Evolutionary conservation across 2,888 invertebrate genomes (phyloP).

Genomic region (Eristalis pertinax): DNA sequence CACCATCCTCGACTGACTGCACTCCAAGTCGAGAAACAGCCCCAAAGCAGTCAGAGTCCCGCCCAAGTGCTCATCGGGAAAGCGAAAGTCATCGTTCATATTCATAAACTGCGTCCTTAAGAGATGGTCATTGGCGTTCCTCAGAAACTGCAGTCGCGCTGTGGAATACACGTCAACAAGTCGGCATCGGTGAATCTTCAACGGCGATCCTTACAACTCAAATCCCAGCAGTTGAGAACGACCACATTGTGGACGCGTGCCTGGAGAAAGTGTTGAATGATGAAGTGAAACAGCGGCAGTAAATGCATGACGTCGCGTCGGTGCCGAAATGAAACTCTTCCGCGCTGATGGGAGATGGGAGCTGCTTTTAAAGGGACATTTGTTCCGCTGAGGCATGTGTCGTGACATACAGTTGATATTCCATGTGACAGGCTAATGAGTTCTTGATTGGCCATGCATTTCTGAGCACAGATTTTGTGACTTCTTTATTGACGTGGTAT

Average conservation of each 20-base stretch:
- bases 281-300: conserved; percentile 73
- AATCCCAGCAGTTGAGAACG: conserved; percentile 78
- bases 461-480: neutral
- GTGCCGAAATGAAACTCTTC: neutral
- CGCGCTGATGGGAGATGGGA: neutral
- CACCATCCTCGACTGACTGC: conserved; percentile 73
- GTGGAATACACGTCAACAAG: neutral
- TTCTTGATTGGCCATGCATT: conserved; percentile 39
- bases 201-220: conserved; percentile 72
- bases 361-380: conserved; percentile 33
- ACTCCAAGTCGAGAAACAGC: conserved; percentile 77
- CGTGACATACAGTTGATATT: neutral
- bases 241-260: conserved; percentile 73
- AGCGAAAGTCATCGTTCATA: conserved; percentile 60
- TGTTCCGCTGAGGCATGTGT: neutral
- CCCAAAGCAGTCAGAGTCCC: conserved; percentile 74
- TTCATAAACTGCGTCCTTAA: conserved; percentile 61
- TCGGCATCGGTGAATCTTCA: neutral
- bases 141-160: conserved; percentile 73
- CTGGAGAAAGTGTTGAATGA: conserved; percentile 76
- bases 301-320: conserved; percentile 52
- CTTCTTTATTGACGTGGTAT: conserved; percentile 15
- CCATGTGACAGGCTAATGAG: conserved; percentile 35
- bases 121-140: conserved; percentile 73
- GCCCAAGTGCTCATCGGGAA: conserved; percentile 73